These are phyloP conservation scores for Proisotoma minuta DNA, from an alignment of 2,888 invertebrate genomes.

Conservation along the genomic window DNA sequence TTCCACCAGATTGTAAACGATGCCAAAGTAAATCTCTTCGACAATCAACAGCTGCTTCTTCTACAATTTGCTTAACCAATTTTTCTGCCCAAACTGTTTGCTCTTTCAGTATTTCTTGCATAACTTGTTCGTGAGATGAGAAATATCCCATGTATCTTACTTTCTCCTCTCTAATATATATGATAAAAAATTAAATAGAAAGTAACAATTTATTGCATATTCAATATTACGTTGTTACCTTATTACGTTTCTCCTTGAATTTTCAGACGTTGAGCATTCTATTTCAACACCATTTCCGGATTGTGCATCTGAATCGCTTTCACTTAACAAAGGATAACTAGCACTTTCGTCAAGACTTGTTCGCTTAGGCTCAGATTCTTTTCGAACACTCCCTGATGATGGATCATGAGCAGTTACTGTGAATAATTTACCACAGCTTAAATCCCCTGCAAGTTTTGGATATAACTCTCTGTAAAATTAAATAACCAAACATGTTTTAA, in stretches of 20 bases:
- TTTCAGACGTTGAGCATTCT: not conserved
- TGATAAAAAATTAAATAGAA: not conserved
- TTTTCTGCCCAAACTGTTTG: constrained; percentile 57
- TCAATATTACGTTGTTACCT: not conserved
- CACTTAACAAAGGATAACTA: not conserved
- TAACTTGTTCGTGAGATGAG: constrained; percentile 63
- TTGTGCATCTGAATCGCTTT: not conserved
- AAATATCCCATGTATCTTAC: constrained; percentile 67
- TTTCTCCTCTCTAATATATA: constrained; percentile 60
- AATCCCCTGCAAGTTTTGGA: constrained; percentile 56
- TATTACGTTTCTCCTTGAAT: constrained; percentile 4
- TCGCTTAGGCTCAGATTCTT: too few species aligned
- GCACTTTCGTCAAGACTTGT: not conserved
- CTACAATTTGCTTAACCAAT: constrained; percentile 60
- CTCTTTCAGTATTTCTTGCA: constrained; percentile 60
- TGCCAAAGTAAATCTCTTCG: constrained; percentile 68
- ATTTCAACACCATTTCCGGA: too few species aligned
- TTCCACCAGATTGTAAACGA: constrained; percentile 56
- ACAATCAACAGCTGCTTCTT: constrained; percentile 64
- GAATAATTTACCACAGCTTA: constrained; percentile 60
- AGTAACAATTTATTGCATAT: not conserved
- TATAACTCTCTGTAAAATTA: constrained; percentile 53
- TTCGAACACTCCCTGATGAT: too few species aligned
- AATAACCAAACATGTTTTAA: not conserved
- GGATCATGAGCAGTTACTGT: constrained; percentile 53